These are phyloP conservation scores for Puntigrus tetrazona DNA, from an alignment of 2,113 vertebrate species.

Conservation along the genomic window DNA sequence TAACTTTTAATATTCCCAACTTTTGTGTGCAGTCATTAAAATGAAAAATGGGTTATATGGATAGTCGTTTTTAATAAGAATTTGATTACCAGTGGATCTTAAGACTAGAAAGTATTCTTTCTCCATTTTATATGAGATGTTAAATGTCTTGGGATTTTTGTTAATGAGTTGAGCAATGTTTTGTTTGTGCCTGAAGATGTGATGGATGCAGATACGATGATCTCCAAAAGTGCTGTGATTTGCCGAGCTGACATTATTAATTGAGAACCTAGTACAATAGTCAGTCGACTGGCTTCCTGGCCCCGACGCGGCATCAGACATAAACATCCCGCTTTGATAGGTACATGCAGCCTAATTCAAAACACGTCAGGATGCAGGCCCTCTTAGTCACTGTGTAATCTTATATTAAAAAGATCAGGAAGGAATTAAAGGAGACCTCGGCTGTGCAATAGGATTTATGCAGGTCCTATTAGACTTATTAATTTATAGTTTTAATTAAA, in stretches of 20 bases:
- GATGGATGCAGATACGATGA: not conserved
- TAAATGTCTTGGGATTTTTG: not conserved
- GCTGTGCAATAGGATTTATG: slow-evolving; percentile 49
- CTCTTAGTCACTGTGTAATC: slow-evolving; percentile 55
- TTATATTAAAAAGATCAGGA: slow-evolving; percentile 58
- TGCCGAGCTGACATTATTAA: not conserved
- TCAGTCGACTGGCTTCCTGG: not conserved
- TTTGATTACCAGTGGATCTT: not conserved
- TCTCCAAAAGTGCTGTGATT: not conserved
- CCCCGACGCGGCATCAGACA: slow-evolving; percentile 15
- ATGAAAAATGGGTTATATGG: too few species aligned
- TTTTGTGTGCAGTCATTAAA: too few species aligned
- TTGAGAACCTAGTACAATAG: not conserved
- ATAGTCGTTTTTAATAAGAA: not conserved
- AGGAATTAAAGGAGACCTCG: slow-evolving; percentile 57
- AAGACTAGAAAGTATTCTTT: not conserved
- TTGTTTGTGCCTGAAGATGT: not conserved
- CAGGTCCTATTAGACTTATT: slow-evolving; percentile 53
- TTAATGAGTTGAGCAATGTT: not conserved
- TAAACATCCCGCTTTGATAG: slow-evolving; percentile 5
- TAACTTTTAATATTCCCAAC: too few species aligned
- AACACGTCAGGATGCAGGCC: slow-evolving; percentile 55
- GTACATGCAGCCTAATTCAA: slow-evolving; percentile 48
- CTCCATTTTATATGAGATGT: not conserved
- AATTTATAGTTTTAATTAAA: slow-evolving; percentile 59